A percentile compares a stretch with the other conserved stretches of the same genome.
phyloP scores from a whole-genome alignment of 2,797 vertebrate genomes.

The Triplophysa yarkandensis region DNA sequence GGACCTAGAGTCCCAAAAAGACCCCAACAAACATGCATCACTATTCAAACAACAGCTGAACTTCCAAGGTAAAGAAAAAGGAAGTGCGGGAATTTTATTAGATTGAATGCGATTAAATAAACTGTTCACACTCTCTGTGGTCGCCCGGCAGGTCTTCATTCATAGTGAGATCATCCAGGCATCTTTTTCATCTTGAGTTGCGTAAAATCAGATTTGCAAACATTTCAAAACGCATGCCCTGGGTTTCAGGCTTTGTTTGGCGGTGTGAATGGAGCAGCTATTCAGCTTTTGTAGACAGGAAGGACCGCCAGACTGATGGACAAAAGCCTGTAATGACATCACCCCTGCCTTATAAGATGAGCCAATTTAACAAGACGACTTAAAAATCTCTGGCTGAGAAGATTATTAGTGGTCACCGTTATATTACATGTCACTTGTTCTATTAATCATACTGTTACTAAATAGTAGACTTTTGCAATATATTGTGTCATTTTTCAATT shows the following conservation, averaged over 20 bases:
- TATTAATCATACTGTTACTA: neutral
- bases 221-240: slow-evolving; percentile 50
- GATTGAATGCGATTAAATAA: slow-evolving; percentile 62
- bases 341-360: slow-evolving; percentile 49
- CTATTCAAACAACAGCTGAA: slow-evolving; percentile 22
- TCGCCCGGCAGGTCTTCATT: neutral
- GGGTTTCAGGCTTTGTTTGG: slow-evolving; percentile 56
- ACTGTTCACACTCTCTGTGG: slow-evolving; percentile 47
- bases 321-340: slow-evolving; percentile 67
- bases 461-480: neutral
- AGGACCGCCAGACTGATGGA: slow-evolving; percentile 57
- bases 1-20: slow-evolving; percentile 33
- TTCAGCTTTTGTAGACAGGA: slow-evolving; percentile 63
- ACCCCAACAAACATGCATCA: slow-evolving; percentile 43
- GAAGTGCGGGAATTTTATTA: slow-evolving; percentile 41
- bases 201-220: slow-evolving; percentile 63
- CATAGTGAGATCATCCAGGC: slow-evolving; percentile 32
- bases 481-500: too few species aligned
- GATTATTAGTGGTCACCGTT: neutral
- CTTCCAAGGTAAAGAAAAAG: slow-evolving; percentile 13
- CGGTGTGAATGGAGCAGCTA: slow-evolving; percentile 62
- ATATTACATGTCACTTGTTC: neutral
- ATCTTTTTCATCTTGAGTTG: slow-evolving; percentile 60
- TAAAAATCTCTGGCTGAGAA: slow-evolving; percentile 43
- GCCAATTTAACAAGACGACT: slow-evolving; percentile 46